A percentile compares a stretch with the other conserved stretches of the same genome.
Conservation (phyloP, 23 tunicate genomes). For the Styela plicata region DNA sequence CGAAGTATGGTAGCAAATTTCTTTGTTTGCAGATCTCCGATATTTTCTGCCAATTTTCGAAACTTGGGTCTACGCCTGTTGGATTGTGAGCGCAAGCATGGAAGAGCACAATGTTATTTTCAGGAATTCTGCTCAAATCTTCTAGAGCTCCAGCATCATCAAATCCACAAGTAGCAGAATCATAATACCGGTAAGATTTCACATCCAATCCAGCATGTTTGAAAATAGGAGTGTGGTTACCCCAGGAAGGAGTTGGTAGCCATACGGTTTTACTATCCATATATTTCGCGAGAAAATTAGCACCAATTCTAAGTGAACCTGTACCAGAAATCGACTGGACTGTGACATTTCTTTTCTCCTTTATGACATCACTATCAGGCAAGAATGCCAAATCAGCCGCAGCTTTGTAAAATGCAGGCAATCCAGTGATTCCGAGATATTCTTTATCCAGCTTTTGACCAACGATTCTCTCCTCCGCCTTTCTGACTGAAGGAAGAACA, state of each 20-base stretch:
- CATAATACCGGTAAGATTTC: conserved; percentile 72
- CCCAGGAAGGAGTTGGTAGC: conserved; percentile 96
- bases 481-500: conserved; percentile 74
- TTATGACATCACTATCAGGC: conserved; percentile 41
- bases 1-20: conserved; percentile 76
- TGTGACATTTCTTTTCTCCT: conserved; percentile 73
- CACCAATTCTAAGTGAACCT: conserved; percentile 87
- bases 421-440: conserved; percentile 88
- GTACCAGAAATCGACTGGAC: conserved; percentile 94
- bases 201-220: conserved; percentile 84
- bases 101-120: conserved; percentile 70
- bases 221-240: conserved; percentile 94
- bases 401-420: conserved; percentile 85
- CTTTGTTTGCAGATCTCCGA: conserved; percentile 58
- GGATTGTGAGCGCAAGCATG: conserved; percentile 99
- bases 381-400: conserved; percentile 96
- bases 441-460: conserved; percentile 69
- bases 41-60: conserved; percentile 94
- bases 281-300: conserved; percentile 70
- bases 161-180: conserved; percentile 88
- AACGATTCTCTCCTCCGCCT: conserved; percentile 49
- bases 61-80: conserved; percentile 95
- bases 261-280: conserved; percentile 47
- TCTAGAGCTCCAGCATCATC: conserved; percentile 89
- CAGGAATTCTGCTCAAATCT: conserved; percentile 78